Conservation (phyloP, 1,140 invertebrate genomes). For the Drosophila truncata region DNA sequence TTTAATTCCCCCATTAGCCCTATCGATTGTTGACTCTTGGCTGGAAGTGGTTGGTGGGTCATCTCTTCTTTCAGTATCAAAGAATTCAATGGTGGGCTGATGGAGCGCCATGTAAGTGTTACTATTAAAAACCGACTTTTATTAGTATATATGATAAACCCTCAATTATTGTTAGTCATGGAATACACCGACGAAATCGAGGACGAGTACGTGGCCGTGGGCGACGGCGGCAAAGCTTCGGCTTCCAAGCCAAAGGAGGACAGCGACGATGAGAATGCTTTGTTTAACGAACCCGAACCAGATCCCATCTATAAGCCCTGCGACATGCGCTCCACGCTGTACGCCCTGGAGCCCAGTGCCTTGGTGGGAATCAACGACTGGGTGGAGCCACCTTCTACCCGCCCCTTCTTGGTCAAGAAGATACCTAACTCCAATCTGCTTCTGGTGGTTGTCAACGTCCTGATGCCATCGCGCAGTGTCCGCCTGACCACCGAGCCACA, state of each 20-base stretch:
- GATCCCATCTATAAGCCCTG: conserved; percentile 86
- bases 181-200: conserved; percentile 78
- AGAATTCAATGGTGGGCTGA: conserved; percentile 79
- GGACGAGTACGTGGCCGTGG: conserved; percentile 70
- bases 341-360: conserved; percentile 88
- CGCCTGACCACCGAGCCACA: conserved; percentile 83
- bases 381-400: conserved; percentile 71
- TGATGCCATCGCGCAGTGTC: conserved; percentile 77
- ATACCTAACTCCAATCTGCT: conserved; percentile 93
- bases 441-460: conserved; percentile 88
- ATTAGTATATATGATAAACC: background rate
- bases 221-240: conserved; percentile 73
- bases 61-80: conserved; percentile 73
- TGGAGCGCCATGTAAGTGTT: conserved; percentile 81
- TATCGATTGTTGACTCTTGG: conserved; percentile 60
- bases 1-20: conserved; percentile 48
- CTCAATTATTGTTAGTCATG: conserved; percentile 51
- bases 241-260: conserved; percentile 69
- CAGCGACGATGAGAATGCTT: conserved; percentile 84
- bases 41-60: conserved; percentile 73
- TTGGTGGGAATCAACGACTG: conserved; percentile 86
- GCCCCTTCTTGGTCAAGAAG: conserved; percentile 89
- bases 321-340: conserved; percentile 89
- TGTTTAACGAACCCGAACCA: conserved; percentile 75
- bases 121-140: background rate